Evolutionary conservation across 2,888 invertebrate genomes (phyloP), one percentile per base, ranked within the genome.

Genomic region (Orthonychiurus folsomi): DNA sequence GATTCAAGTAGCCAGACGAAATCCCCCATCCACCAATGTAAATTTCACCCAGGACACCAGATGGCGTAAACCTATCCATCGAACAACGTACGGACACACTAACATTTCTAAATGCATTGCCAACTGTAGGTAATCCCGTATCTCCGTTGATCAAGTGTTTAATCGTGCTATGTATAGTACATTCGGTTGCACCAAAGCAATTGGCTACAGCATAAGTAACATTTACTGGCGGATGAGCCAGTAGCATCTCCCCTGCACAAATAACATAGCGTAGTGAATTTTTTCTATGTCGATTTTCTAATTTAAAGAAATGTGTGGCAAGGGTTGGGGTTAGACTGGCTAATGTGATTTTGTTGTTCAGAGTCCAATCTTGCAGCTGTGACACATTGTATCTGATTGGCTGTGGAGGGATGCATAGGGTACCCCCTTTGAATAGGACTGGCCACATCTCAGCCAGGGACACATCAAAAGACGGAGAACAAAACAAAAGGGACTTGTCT

Each of bases 11-110:
- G 0, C 91, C 91, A 0, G 82, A 81, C 0, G 91, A 88, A 57
- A 93, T 79, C 77, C 91, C 91, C 55, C 80, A 77, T 0, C 93
- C 93, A 0, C 90, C 83, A 0, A 89, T 87, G 79, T 86, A 88
- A 52, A 93, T 5, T 3, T n/a, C 37, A 20, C 57, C 57, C 5
- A 5, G 18, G 3, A 20, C 37, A 3, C 37, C 57, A 9, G 5
- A 9, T 5, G 5, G 5, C n/a, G n/a, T 5, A 20, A 52, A 5
- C 9, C 48, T 48, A 48, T 48, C 83, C 66, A 88, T 84, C n/a
- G n/a, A n/a, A 74, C 91, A 88, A 62, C 92, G 79, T 0, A 93
- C 78, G 75, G 91, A 92, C 1, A 92, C 81, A n/a, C n/a, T n/a
- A n/a, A n/a, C n/a, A n/a, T n/a, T n/a, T n/a, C n/a, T n/a, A n/a